phyloP scores from a whole-genome alignment of 1,140 invertebrate genomes.

The Pseudomyrmex cubaensis region DNA sequence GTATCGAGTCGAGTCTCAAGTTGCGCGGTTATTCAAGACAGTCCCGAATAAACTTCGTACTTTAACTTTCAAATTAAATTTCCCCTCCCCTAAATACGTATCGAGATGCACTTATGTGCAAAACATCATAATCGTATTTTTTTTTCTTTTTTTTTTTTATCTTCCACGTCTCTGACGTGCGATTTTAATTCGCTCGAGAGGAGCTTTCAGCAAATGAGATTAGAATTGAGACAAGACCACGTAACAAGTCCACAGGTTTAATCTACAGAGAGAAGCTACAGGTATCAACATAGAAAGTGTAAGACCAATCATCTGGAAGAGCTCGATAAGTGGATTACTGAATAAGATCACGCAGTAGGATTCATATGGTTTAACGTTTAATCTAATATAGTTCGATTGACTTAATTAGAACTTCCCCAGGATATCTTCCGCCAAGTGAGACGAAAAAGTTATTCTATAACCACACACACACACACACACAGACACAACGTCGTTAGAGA shows the following conservation, averaged over 20 bases:
- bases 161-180: background rate
- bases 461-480: too few species aligned
- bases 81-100: background rate
- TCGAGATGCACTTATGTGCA: too few species aligned
- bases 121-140: too few species aligned
- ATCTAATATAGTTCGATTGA: conserved; percentile 49
- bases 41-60: conserved; percentile 24
- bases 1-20: background rate
- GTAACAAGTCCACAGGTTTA: background rate
- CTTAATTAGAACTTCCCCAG: conserved; percentile 62
- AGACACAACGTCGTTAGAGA: background rate
- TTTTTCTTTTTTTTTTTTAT: background rate
- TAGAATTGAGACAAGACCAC: conserved; percentile 1
- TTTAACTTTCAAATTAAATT: background rate
- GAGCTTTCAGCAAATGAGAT: conserved; percentile 11
- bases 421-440: background rate
- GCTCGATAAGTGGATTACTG: conserved; percentile 50
- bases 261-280: conserved; percentile 26
- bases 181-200: conserved; percentile 2
- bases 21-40: conserved; percentile 1
- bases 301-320: conserved; percentile 17
- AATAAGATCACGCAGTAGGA: conserved; percentile 30
- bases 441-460: conserved; percentile 13
- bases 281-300: conserved; percentile 36
- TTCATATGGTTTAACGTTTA: conserved; percentile 65